phyloP scores from a whole-genome alignment of 2,888 invertebrate species.

The Tenthredo distinguenda region DNA sequence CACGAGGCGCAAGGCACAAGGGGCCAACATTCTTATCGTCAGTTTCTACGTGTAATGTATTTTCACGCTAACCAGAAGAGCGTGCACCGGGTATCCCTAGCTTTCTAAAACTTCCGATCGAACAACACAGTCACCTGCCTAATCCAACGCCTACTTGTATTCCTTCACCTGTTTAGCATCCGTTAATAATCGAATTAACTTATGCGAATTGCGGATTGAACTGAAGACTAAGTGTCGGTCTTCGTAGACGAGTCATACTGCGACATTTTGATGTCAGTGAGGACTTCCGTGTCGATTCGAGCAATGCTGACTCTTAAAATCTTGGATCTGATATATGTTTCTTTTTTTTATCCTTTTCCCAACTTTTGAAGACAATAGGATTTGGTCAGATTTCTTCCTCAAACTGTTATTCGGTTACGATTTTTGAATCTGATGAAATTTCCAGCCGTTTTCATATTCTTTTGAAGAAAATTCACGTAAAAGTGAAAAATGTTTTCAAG shows the following conservation, averaged over 20 bases:
- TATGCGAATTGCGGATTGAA: neutral
- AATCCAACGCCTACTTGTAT: neutral
- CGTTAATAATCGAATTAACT: neutral
- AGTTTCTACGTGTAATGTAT: constrained; percentile 24
- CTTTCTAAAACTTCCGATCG: constrained; percentile 35
- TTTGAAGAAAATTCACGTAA: constrained; percentile 7
- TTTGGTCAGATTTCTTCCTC: neutral
- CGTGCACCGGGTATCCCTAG: constrained; percentile 24
- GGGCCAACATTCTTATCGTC: constrained; percentile 40
- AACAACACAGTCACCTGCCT: neutral
- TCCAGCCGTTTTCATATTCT: neutral
- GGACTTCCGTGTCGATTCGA: neutral
- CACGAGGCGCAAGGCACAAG: neutral
- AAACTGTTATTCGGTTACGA: neutral
- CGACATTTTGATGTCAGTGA: neutral
- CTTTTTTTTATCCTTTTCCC: neutral
- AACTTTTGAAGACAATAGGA: neutral
- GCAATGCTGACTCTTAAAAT: neutral
- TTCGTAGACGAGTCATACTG: neutral
- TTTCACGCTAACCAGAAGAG: constrained; percentile 10
- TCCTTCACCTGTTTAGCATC: neutral
- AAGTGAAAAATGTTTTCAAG: neutral
- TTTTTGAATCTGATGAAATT: neutral
- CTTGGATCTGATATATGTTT: neutral
- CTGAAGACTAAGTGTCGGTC: neutral